Evolutionary conservation across 2,797 vertebrate genomes (phyloP), one percentile per base, ranked within the genome.

Genomic region (Caiman crocodilus): DNA sequence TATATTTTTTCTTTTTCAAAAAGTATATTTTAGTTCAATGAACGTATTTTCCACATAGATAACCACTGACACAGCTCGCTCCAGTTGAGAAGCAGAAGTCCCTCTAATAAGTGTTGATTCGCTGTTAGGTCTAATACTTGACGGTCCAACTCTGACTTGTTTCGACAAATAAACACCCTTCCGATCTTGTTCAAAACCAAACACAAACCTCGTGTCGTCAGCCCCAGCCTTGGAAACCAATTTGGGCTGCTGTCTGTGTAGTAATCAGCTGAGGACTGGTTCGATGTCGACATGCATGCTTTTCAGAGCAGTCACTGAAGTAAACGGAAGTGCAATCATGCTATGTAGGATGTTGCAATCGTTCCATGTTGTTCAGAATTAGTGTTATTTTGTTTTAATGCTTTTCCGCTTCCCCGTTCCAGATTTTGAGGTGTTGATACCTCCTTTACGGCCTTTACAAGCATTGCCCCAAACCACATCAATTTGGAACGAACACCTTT

Each of bases 391-490:
- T 74, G 80, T 94, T 94, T 92, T 42, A 18, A 28, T 0, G 1
- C 55, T 78, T 0, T 28, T 87, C 75, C 78, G 88, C 87, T 96
- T 94, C 88, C 88, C 91, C 90, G 82, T 97, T 92, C 85, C 91
- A 86, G 76, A 23, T 35, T 78, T 59, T 87, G 91, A 96, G 91
- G 85, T 58, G 87, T 73, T 85, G 87, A 60, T 92, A 71, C 79
- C 85, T 92, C 90, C 84, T 69, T 80, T 75, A 73, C 15, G 0
- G 1, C 64, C 88, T 87, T 61, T 91, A 76, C 80, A 85, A 95
- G 94, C 76, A 82, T 0, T 0, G 18, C 4, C 50, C n/a, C 7
- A 80, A 90, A 95, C 67, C 91, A 75, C 20, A 65, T 59, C 79
- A 73, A 61, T 59, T 89, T 85, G 6, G 88, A 60, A 16, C 60